Evolutionary conservation across 1,140 invertebrate species (phyloP).

Genomic region (Drosophila takahashii): DNA sequence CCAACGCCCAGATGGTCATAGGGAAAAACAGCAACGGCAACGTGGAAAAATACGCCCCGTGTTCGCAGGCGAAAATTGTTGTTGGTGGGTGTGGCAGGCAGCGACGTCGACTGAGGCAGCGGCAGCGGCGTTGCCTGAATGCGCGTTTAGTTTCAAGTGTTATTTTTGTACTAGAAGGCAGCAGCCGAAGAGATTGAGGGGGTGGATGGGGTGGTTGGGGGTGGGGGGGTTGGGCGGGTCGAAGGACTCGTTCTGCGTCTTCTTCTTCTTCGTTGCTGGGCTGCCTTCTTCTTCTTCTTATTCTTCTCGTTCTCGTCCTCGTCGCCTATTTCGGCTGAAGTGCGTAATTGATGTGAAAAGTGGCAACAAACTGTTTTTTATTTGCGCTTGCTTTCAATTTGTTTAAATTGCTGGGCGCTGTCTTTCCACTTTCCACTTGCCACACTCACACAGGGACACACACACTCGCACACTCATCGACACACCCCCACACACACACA

Average conservation of each 20-base stretch:
- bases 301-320: slow-evolving; percentile 15
- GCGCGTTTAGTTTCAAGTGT: slow-evolving; percentile 82
- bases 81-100: slow-evolving; percentile 65
- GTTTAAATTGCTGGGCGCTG: slow-evolving; percentile 82
- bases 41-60: slow-evolving; percentile 63
- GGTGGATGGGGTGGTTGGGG: background rate
- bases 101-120: slow-evolving; percentile 15
- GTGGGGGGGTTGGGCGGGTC: slow-evolving; percentile 13
- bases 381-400: slow-evolving; percentile 83
- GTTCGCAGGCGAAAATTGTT: slow-evolving; percentile 81
- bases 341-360: slow-evolving; percentile 83
- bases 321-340: slow-evolving; percentile 81
- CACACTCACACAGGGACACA: slow-evolving; percentile 26
- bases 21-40: slow-evolving; percentile 14
- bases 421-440: slow-evolving; percentile 72
- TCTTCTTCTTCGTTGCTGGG: slow-evolving; percentile 9
- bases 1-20: slow-evolving; percentile 5
- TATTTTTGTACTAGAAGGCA: slow-evolving; percentile 78
- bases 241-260: slow-evolving; percentile 34
- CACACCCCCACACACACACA: slow-evolving; percentile 25
- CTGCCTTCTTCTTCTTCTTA: slow-evolving; percentile 11
- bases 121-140: slow-evolving; percentile 61
- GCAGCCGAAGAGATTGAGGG: slow-evolving; percentile 28
- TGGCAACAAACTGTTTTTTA: slow-evolving; percentile 84
- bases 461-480: slow-evolving; percentile 23